Conservation (phyloP, 2,888 invertebrate genomes). For the Agrochola circellaris region DNA sequence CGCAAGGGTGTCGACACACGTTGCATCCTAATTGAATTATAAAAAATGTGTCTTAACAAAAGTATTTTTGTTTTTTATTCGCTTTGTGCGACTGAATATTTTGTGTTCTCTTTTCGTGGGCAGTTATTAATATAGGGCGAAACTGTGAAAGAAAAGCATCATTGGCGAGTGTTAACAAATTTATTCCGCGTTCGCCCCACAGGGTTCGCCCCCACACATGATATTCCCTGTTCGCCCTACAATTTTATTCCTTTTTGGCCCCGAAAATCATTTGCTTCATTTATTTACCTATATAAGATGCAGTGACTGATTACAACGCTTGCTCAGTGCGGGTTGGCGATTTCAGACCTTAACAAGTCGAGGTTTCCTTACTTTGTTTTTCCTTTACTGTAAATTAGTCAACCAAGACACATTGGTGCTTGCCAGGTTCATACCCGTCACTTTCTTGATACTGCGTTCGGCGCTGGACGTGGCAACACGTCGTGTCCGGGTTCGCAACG, state of each 20-base stretch:
- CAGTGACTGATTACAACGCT: neutral
- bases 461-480: too few relatives aligned
- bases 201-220: neutral
- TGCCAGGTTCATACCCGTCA: neutral
- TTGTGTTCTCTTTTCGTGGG: slow-evolving; percentile 6
- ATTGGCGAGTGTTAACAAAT: neutral
- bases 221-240: neutral
- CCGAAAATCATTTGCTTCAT: neutral
- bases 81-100: slow-evolving; percentile 6
- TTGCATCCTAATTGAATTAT: too few relatives aligned
- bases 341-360: neutral
- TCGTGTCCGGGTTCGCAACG: too few relatives aligned
- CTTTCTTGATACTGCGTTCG: neutral
- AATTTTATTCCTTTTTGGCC: too few relatives aligned
- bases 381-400: neutral
- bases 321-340: neutral
- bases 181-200: neutral
- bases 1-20: too few relatives aligned
- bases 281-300: neutral
- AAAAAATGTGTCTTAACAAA: too few relatives aligned
- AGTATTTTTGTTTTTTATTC: neutral
- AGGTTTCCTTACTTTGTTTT: neutral
- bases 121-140: neutral
- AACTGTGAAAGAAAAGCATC: neutral
- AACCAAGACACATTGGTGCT: neutral